Evolutionary conservation across 2,888 invertebrate genomes (phyloP).

Genomic region (Epinotia demarniana): DNA sequence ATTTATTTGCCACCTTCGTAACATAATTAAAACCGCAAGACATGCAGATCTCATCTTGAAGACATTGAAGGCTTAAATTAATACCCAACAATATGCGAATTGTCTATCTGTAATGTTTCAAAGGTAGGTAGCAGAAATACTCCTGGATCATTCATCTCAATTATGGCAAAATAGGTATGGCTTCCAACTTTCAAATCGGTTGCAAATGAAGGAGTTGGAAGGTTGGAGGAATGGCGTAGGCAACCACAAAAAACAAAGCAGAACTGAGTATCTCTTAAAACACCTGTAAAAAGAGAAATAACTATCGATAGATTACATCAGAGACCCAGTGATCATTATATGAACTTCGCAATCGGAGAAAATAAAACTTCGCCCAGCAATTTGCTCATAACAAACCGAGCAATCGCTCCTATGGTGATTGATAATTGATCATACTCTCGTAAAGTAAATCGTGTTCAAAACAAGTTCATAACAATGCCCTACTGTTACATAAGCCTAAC

Average conservation of each 20-base stretch:
- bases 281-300: background rate
- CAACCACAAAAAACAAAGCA: background rate
- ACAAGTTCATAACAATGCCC: constrained; percentile 38
- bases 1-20: too few relatives aligned
- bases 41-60: too few relatives aligned
- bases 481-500: constrained; percentile 41
- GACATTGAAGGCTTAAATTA: too few relatives aligned
- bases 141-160: too few relatives aligned
- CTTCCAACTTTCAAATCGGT: too few relatives aligned
- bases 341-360: constrained; percentile 13
- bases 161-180: too few relatives aligned
- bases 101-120: too few relatives aligned
- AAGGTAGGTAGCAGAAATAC: too few relatives aligned
- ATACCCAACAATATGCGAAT: too few relatives aligned
- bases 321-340: constrained; percentile 20
- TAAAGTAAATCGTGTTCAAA: constrained; percentile 34
- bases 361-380: constrained; percentile 10
- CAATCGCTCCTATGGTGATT: constrained; percentile 34
- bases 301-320: constrained; percentile 16
- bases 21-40: too few relatives aligned
- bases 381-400: constrained; percentile 23
- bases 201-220: background rate
- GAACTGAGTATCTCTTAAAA: background rate
- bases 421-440: constrained; percentile 37
- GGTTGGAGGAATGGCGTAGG: background rate